Base-by-base conservation (phyloP, 2,888 invertebrate species). In the Margaritifera margaritifera region DNA sequence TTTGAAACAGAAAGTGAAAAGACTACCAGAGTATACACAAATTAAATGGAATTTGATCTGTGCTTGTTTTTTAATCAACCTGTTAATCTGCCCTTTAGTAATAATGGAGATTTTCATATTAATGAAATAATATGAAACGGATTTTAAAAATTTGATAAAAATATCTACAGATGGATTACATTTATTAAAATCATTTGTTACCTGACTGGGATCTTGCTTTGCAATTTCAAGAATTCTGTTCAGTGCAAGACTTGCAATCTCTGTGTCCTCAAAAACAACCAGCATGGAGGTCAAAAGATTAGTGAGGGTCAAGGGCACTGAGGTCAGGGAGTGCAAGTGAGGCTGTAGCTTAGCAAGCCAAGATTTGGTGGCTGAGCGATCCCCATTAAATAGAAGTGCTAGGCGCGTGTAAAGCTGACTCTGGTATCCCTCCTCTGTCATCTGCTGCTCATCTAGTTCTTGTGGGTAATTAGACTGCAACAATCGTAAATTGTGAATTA, bases 191-290 rank as follows among this genome's bases (percentile, higher is more conserved):
- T 42, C 11, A 42, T 11, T 1, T 42, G 42, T 53, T 62, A 84
- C 84, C 80, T 84, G 80, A 55, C 73, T 55, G 19, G 69, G 70
- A 64, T 84, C 82, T 59, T 62, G 56, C 60, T 75, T 77, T 19
- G 82, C 82, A 55, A 85, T 76, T 20, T 75, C 70, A 19, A 74
- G 62, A 19, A 85, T 57, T 18, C 75, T 71, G 53, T 73, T 63
- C 5, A 85, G 61, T 11, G 77, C 77, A 53, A 74, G 56, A 22
- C 50, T 59, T 56, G 72, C 64, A 67, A 71, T 71, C 55, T 65
- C 62, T 61, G 66, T 64, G 61, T 77, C 69, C 18, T 42, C 61
- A 18, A 67, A 54, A 50, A 71, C 72, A 11, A 81, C 54, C 27
- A 85, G 69, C 42, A 83, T 54, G 24, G 81, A 77, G 8, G 79